Conservation (phyloP, 2,113 vertebrate species). For the Glaucidium brasilianum region DNA sequence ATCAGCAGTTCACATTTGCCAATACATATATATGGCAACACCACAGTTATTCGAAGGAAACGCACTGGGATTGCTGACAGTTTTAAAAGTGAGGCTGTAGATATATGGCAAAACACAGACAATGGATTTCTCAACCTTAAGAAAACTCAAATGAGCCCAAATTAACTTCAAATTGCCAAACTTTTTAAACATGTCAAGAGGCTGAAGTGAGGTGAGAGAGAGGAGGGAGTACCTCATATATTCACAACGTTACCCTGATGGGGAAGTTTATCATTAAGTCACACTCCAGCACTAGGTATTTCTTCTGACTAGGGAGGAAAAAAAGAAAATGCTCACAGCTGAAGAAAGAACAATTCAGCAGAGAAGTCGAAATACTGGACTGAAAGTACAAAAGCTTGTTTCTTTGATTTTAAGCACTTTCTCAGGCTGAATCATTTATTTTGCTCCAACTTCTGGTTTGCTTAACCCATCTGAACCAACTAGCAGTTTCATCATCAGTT, state of each 20-base stretch:
- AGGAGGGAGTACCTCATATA: background rate
- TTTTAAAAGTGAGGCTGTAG: background rate
- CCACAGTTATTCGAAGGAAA: background rate
- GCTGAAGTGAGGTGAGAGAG: background rate
- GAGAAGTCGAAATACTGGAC: background rate
- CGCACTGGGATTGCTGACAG: background rate
- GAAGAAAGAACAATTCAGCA: background rate
- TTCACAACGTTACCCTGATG: background rate
- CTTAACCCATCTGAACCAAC: background rate
- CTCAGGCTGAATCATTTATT: background rate
- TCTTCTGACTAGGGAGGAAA: background rate
- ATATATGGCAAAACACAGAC: background rate
- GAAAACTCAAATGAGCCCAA: background rate
- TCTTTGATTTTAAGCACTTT: background rate
- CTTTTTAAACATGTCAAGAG: background rate
- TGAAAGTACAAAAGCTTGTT: background rate
- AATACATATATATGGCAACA: background rate
- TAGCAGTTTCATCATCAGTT: background rate
- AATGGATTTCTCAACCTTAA: background rate
- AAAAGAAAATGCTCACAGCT: background rate
- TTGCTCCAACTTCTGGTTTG: background rate
- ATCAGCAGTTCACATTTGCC: background rate
- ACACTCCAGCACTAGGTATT: background rate
- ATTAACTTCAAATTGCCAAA: background rate
- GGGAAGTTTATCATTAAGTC: background rate